Conservation (phyloP, 2,113 vertebrate species). For the Podarcis raffonei region DNA sequence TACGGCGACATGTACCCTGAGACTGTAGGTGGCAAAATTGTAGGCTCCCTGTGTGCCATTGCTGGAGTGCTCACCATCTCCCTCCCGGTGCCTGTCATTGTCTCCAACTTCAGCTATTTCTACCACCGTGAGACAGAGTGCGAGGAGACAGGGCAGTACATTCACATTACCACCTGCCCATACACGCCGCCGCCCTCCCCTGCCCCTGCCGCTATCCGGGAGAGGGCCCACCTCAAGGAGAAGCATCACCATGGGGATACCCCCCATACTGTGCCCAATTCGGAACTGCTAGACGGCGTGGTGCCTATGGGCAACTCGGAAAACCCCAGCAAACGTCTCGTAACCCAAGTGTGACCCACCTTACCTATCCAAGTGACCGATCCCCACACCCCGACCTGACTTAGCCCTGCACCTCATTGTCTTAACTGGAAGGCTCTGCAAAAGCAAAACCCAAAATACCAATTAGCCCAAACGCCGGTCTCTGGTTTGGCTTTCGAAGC, state of each 20-base stretch:
- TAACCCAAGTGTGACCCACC: conserved; percentile 84
- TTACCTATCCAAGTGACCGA: conserved; percentile 6
- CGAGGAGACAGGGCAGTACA: conserved; percentile 78
- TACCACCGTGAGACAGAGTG: conserved; percentile 88
- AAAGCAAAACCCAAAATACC: background rate
- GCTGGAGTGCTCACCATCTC: conserved; percentile 93
- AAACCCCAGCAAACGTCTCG: conserved; percentile 74
- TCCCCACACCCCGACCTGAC: background rate
- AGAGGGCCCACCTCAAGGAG: conserved; percentile 61
- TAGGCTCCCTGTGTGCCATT: conserved; percentile 93
- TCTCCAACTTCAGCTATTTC: conserved; percentile 96
- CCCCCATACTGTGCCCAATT: conserved; percentile 28
- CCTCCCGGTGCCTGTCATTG: conserved; percentile 91
- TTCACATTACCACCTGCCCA: conserved; percentile 79
- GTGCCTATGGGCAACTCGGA: conserved; percentile 67
- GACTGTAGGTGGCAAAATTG: conserved; percentile 90
- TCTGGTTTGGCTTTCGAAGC: background rate
- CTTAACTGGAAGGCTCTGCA: conserved; percentile 26
- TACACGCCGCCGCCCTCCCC: conserved; percentile 49
- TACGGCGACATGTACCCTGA: conserved; percentile 92
- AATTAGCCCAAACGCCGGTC: background rate
- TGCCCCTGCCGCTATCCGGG: conserved; percentile 66
- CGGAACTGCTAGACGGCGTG: conserved; percentile 64
- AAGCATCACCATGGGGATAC: conserved; percentile 28
- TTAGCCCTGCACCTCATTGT: conserved; percentile 12